Base-by-base conservation (phyloP, 2,888 invertebrate species). In the Teinopalpus imperialis region DNA sequence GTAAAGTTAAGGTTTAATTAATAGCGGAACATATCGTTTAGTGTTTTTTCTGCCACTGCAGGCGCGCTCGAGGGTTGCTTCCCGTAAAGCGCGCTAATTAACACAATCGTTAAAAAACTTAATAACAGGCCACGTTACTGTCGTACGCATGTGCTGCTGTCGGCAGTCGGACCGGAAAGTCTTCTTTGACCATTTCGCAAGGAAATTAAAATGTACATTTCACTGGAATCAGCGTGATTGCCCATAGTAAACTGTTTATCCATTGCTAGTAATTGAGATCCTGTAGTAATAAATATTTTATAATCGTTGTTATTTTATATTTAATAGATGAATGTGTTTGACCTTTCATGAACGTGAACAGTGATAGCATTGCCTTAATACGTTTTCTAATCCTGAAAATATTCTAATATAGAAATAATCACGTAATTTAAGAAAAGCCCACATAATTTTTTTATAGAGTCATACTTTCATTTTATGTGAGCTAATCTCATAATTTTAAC, bases 81-180 rank as follows among this genome's bases (percentile, higher is more conserved):
- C 69, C 69, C 61, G 69, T 64, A 68, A 67, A 72, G 66, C 72
- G 64, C 73, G 74, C 81, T 87, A 83, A 87, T 87, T 85, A 87
- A 85, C 79, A 70, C 81, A 76, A 83, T 81, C 81, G 79, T 77
- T 83, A 81, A 76, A 81, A 86, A 83, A 81, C 66, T 74, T 85
- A 82, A 86, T 85, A 86, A 79, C 80, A 73, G 69, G 73, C 74
- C 63, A 63, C 58, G 66, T 53, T 56, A 69, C 74, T 77, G 83
- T 83, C 81, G 66, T 69, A 62, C 55, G 79, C 87, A 85, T 62
- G 61, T 79, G 81, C 63, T 59, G 67, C 66, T 61, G 43, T 56
- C 49, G 52, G 56, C 54, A 55, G 43, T 48, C 44, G 48, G 43
- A 9, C 29, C n/a, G 16, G 14, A 10, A 30, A 18, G n/a, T n/a